Evolutionary conservation across 2,113 vertebrate species (phyloP), one percentile per base, ranked within the genome.

Genomic region (Prolemur simus): DNA sequence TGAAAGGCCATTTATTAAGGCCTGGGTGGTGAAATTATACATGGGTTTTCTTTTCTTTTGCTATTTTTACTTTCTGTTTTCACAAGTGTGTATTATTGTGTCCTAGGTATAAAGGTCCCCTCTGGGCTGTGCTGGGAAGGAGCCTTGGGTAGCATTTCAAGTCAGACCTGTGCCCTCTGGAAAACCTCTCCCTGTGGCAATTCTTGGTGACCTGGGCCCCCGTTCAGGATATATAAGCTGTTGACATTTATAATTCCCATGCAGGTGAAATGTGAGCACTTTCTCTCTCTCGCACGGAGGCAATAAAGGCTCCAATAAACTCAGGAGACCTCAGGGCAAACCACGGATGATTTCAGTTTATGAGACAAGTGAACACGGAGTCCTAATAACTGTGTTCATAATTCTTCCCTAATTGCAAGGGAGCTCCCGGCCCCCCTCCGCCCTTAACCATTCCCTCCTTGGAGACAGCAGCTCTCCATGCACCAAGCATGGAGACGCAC

Each of bases 321-420:
- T 94, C 84, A 82, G 96, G 74, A 84, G 69, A 73, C 96, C 73
- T 93, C 3, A 0, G 73, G 74, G 60, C 58, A 92, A 94, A 94
- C 77, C 81, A 88, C 32, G 80, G 94, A 82, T 8, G 83, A 87
- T 47, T n/a, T 54, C 12, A 0, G 42, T 66, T 84, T 71, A 52
- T 71, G 34, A 92, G 63, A 88, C 4, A 10, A 42, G 58, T 1
- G 5, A 47, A 47, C 9, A 10, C 0, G 7, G n/a, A 89, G 84
- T 13, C 58, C 77, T 88, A 64, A n/a, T 52, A 82, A 89, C 81
- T 76, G 14, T 54, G 69, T 9, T 32, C 45, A 3, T 3, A 42
- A 45, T 9, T 71, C 63, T 56, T 88, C 21, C 56, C 42, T 56
- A 81, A 60, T 2, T 25, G 52, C 86, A 68, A 73, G 73, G 64